These are phyloP conservation scores for Dinomys branickii DNA, from an alignment of 2,113 vertebrate species.

Conservation along the genomic window DNA sequence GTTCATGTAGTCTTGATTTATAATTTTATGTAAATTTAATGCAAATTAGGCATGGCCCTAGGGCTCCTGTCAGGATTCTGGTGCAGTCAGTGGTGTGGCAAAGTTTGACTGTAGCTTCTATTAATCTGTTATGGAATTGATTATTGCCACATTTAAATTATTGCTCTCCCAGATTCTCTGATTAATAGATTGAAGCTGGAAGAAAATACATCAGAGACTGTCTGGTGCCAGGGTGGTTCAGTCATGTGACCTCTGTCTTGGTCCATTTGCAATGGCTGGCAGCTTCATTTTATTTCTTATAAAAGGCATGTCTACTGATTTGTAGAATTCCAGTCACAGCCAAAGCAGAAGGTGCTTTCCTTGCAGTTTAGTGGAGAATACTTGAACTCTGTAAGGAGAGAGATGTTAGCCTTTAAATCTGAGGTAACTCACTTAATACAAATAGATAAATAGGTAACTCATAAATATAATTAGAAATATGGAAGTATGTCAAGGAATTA, in stretches of 20 bases:
- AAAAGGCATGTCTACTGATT: slow-evolving; percentile 45
- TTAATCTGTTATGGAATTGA: slow-evolving; percentile 74
- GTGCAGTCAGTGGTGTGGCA: slow-evolving; percentile 69
- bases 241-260: slow-evolving; percentile 56
- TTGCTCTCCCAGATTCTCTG: slow-evolving; percentile 60
- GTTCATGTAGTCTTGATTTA: slow-evolving; percentile 82
- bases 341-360: not conserved
- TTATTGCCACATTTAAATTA: slow-evolving; percentile 74
- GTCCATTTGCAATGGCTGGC: slow-evolving; percentile 59
- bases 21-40: slow-evolving; percentile 78
- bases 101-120: slow-evolving; percentile 68
- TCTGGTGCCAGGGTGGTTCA: slow-evolving; percentile 19
- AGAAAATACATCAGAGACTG: slow-evolving; percentile 75
- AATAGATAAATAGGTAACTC: no score
- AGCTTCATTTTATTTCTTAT: slow-evolving; percentile 66
- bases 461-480: not conserved
- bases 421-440: not conserved
- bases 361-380: not conserved
- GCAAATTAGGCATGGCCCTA: slow-evolving; percentile 70
- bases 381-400: not conserved
- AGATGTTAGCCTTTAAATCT: not conserved
- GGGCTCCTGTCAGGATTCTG: slow-evolving; percentile 70
- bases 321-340: not conserved
- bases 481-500: not conserved
- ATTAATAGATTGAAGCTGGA: slow-evolving; percentile 71